A percentile compares a stretch with the other conserved stretches of the same genome.
These are phyloP conservation scores for Paramacrobiotus metropolitanus DNA, from an alignment of 1,140 invertebrate species.

Conservation along the genomic window DNA sequence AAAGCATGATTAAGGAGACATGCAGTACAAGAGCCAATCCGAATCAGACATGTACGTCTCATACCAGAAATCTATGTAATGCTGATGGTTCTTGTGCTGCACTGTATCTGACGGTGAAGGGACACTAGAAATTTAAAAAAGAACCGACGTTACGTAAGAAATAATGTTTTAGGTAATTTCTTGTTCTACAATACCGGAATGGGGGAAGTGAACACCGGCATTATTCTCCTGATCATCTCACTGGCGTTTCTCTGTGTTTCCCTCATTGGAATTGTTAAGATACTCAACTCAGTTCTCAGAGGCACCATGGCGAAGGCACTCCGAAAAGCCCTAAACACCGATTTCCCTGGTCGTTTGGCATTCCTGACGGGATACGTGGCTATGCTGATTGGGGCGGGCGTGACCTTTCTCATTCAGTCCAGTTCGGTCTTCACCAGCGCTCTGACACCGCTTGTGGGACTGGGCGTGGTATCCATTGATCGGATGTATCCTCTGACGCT, in stretches of 20 bases:
- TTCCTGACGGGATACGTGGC: slow-evolving; percentile 21
- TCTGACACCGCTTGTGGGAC: slow-evolving; percentile 22
- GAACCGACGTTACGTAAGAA: too few species aligned
- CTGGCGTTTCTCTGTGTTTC: slow-evolving; percentile 23
- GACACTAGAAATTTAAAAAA: too few species aligned
- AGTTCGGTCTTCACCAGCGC: slow-evolving; percentile 24
- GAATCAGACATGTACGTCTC: neutral
- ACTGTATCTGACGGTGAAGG: too few species aligned
- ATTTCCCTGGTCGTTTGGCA: slow-evolving; percentile 18
- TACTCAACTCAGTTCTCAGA: neutral
- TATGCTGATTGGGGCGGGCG: slow-evolving; percentile 19
- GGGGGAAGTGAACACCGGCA: slow-evolving; percentile 25
- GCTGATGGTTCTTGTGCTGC: too few species aligned
- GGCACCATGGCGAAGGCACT: slow-evolving; percentile 16
- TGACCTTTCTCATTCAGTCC: slow-evolving; percentile 24
- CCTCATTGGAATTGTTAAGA: neutral
- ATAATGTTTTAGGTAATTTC: slow-evolving; percentile 16
- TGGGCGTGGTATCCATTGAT: slow-evolving; percentile 20
- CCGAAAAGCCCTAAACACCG: slow-evolving; percentile 20
- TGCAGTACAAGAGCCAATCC: neutral
- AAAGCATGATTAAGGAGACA: neutral
- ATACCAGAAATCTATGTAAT: neutral
- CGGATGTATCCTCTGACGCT: slow-evolving; percentile 24
- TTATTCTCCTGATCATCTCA: slow-evolving; percentile 27
- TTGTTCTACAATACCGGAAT: slow-evolving; percentile 16